A percentile compares a stretch with the other conserved stretches of the same genome.
Evolutionary conservation across 2,113 vertebrate species (phyloP).

Genomic region (cattle (Bos taurus)): DNA sequence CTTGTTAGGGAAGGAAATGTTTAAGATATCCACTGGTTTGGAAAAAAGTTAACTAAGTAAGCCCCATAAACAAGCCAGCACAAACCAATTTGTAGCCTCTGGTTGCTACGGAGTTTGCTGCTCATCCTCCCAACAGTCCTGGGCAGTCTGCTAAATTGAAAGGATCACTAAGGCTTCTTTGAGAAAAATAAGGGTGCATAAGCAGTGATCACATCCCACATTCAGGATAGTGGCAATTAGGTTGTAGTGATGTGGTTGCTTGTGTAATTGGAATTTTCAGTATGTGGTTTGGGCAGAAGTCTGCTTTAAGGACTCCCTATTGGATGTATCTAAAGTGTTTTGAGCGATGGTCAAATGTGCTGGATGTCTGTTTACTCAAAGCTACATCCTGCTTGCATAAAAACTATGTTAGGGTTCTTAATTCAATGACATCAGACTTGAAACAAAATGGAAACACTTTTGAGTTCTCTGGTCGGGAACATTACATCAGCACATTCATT

Average conservation of each 20-base stretch:
- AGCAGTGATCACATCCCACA: neutral
- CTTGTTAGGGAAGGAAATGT: neutral
- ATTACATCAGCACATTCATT: neutral
- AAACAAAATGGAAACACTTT: neutral
- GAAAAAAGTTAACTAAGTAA: neutral
- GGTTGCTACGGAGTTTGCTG: neutral
- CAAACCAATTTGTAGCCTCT: neutral
- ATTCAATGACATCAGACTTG: neutral
- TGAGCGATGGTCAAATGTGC: neutral
- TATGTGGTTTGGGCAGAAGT: neutral
- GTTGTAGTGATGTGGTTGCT: neutral
- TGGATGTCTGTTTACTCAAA: neutral
- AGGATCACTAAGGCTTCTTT: constrained; percentile 15
- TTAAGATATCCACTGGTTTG: neutral
- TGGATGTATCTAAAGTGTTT: neutral
- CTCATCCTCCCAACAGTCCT: neutral
- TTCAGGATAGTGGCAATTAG: neutral
- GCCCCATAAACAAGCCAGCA: neutral
- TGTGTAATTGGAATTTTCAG: neutral
- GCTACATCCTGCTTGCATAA: neutral
- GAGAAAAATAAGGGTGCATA: neutral
- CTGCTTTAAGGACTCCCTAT: neutral
- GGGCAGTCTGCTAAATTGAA: neutral
- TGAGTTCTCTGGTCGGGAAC: neutral
- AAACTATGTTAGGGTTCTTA: neutral